phyloP scores from a whole-genome alignment of 1,140 invertebrate species.

The Megalonaias nervosa region DNA sequence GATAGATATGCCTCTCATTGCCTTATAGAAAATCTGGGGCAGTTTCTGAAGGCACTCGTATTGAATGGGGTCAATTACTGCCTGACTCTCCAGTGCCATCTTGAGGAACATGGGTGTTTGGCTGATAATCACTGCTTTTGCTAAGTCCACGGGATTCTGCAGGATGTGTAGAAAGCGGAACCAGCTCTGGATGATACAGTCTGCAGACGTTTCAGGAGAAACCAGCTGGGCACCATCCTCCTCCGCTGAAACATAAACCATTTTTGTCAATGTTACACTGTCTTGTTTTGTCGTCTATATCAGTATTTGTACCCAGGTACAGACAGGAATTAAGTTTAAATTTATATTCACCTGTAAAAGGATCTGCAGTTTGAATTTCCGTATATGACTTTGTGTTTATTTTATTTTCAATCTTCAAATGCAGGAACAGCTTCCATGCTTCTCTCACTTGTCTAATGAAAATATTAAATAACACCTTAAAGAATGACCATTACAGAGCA shows the following conservation, averaged over 20 bases:
- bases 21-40: conserved; percentile 92
- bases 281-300: too few relatives aligned
- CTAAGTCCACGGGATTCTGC: conserved; percentile 94
- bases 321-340: neutral
- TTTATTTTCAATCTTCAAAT: too few relatives aligned
- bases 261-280: neutral
- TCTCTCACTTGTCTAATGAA: too few relatives aligned
- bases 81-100: conserved; percentile 71
- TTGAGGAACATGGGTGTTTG: conserved; percentile 87
- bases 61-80: conserved; percentile 85
- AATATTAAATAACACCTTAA: too few relatives aligned
- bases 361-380: too few relatives aligned
- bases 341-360: too few relatives aligned
- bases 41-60: conserved; percentile 90
- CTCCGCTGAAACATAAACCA: conserved; percentile 77
- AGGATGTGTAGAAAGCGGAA: conserved; percentile 93
- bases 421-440: too few relatives aligned
- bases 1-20: conserved; percentile 92
- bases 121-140: conserved; percentile 87
- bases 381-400: too few relatives aligned
- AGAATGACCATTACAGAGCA: too few relatives aligned
- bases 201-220: conserved; percentile 86
- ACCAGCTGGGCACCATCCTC: conserved; percentile 85
- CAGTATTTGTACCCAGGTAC: neutral
- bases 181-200: conserved; percentile 94